Evolutionary conservation across 2,888 invertebrate species (phyloP).

Genomic region (Andrena trimmerana): DNA sequence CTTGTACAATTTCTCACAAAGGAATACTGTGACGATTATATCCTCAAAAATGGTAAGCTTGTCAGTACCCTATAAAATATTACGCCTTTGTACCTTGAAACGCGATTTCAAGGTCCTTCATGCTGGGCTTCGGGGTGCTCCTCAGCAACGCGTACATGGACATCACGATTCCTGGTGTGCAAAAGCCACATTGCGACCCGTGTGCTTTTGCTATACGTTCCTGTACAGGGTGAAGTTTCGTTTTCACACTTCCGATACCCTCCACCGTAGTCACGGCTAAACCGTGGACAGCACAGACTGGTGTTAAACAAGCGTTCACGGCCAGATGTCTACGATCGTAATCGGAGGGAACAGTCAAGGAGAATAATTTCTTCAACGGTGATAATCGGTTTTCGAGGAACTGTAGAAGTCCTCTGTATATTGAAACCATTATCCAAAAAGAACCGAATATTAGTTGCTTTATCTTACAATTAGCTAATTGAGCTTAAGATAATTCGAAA

Average conservation of each 20-base stretch:
- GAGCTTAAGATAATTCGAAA: no score
- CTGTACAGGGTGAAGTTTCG: conserved; percentile 94
- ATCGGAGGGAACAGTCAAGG: background rate
- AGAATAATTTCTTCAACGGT: background rate
- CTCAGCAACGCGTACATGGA: conserved; percentile 96
- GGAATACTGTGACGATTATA: no score
- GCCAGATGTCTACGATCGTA: conserved; percentile 89
- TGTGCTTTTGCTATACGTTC: conserved; percentile 95
- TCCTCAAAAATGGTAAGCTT: no score
- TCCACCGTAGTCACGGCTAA: conserved; percentile 96
- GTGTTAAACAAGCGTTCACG: conserved; percentile 96
- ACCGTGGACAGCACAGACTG: conserved; percentile 95
- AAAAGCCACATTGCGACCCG: conserved; percentile 98
- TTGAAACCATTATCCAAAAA: no score
- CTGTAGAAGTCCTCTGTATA: no score
- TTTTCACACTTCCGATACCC: conserved; percentile 94
- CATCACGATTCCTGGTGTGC: conserved; percentile 98
- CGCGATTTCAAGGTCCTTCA: conserved; percentile 92
- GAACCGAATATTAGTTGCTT: no score
- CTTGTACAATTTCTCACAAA: no score
- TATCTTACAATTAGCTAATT: no score
- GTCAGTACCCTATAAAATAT: no score
- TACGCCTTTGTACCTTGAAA: conserved; percentile 88
- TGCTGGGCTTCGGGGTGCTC: conserved; percentile 89
- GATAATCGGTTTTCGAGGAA: background rate